Conservation (phyloP, 2,888 invertebrate species). For the Tenthredo livida region DNA sequence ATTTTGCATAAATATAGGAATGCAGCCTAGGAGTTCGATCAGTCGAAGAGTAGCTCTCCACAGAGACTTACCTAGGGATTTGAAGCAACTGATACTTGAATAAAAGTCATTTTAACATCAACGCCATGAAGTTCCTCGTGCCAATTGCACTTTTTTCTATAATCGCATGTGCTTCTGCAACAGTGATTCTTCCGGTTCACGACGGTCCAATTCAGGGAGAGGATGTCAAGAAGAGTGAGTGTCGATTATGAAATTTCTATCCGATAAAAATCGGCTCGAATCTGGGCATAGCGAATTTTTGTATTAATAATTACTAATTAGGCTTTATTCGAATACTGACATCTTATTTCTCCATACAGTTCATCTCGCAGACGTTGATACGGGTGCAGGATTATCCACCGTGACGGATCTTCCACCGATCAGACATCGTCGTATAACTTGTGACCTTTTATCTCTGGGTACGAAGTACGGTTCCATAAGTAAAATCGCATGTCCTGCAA, state of each 20-base stretch:
- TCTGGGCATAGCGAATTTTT: neutral
- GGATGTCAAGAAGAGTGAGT: constrained; percentile 24
- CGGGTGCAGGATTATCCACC: neutral
- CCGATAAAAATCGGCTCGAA: neutral
- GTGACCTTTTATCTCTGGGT: constrained; percentile 63
- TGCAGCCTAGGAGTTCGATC: neutral
- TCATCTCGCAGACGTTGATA: constrained; percentile 12
- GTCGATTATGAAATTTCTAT: constrained; percentile 40
- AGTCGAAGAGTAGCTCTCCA: neutral
- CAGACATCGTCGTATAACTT: constrained; percentile 60
- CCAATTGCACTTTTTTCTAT: constrained; percentile 50
- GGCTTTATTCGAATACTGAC: neutral
- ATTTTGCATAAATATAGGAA: constrained; percentile 5
- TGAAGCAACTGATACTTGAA: neutral
- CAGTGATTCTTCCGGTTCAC: constrained; percentile 50
- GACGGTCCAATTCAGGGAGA: constrained; percentile 23
- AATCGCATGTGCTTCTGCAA: constrained; percentile 41
- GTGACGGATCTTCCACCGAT: constrained; percentile 11
- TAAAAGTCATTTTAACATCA: neutral
- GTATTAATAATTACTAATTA: neutral
- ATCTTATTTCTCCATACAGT: neutral
- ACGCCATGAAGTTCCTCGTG: constrained; percentile 56
- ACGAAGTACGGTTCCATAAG: constrained; percentile 60
- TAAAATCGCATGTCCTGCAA: constrained; percentile 62
- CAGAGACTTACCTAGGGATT: neutral